Evolutionary conservation across 2,888 invertebrate species (phyloP).

Genomic region (Melolontha melolontha): DNA sequence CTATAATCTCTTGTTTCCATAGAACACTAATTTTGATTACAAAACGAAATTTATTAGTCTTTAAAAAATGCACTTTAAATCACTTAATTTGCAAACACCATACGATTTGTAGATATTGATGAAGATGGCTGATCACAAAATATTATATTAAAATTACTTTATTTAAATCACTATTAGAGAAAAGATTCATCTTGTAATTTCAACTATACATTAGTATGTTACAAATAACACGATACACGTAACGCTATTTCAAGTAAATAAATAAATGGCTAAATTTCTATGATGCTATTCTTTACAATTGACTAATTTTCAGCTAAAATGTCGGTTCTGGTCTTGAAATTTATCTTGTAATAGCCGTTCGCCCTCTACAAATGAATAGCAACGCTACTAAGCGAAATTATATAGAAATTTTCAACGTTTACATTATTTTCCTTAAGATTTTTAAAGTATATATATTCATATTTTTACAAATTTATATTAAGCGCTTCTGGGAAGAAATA

Average conservation of each 20-base stretch:
- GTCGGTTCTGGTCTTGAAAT: constrained; percentile 12
- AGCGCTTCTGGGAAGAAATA: too few relatives aligned
- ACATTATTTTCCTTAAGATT: too few relatives aligned
- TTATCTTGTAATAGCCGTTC: not conserved
- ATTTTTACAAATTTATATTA: too few relatives aligned
- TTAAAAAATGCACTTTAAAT: not conserved
- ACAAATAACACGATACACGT: too few relatives aligned
- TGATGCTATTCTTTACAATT: not conserved
- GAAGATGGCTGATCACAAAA: constrained; percentile 22
- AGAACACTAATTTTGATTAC: constrained; percentile 1
- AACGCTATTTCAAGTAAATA: too few relatives aligned
- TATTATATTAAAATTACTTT: constrained; percentile 8
- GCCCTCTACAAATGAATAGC: constrained; percentile 26
- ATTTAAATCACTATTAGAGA: not conserved
- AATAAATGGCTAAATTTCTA: constrained; percentile 1
- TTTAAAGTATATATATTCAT: too few relatives aligned
- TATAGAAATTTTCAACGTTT: not conserved
- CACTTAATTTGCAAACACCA: constrained; percentile 7
- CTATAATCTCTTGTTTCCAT: constrained; percentile 51
- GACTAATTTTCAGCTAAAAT: constrained; percentile 8
- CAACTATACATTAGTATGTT: too few relatives aligned
- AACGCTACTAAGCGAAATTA: not conserved
- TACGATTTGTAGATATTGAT: not conserved
- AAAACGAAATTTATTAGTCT: not conserved
- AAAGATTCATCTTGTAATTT: too few relatives aligned